Evolutionary conservation across 2,113 vertebrate genomes (phyloP).

Genomic region (Poecile atricapillus): DNA sequence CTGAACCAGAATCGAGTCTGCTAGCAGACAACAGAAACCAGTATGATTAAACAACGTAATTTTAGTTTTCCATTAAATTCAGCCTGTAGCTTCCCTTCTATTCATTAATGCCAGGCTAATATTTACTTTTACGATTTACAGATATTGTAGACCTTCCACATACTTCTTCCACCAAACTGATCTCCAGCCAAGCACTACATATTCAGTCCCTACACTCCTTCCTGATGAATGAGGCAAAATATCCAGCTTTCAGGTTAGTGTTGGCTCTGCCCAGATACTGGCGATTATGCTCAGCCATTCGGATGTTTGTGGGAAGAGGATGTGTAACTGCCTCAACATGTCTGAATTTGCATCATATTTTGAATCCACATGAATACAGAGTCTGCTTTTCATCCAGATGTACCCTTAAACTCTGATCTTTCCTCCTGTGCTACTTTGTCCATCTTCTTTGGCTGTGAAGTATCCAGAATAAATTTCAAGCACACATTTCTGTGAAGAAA

Average conservation of each 20-base stretch:
- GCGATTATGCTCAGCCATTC: not conserved
- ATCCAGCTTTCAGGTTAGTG: not conserved
- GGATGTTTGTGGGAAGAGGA: not conserved
- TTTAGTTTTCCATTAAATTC: not conserved
- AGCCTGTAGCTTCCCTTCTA: not conserved
- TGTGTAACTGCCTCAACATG: not conserved
- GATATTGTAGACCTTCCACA: not conserved
- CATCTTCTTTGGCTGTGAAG: not conserved
- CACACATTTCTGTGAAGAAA: not conserved
- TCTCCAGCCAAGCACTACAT: not conserved
- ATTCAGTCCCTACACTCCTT: not conserved
- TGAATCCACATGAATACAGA: not conserved
- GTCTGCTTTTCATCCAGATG: not conserved
- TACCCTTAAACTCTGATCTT: not conserved
- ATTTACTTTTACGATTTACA: not conserved
- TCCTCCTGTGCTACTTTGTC: not conserved
- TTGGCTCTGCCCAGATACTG: not conserved
- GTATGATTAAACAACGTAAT: not conserved
- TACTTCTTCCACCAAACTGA: not conserved
- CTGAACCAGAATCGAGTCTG: not conserved
- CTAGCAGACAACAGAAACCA: not conserved
- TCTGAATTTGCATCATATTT: not conserved
- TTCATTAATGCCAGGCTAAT: not conserved
- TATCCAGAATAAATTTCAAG: not conserved
- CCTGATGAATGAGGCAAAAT: not conserved